Conservation (phyloP, 2,113 vertebrate species). For the Scalopus aquaticus region DNA sequence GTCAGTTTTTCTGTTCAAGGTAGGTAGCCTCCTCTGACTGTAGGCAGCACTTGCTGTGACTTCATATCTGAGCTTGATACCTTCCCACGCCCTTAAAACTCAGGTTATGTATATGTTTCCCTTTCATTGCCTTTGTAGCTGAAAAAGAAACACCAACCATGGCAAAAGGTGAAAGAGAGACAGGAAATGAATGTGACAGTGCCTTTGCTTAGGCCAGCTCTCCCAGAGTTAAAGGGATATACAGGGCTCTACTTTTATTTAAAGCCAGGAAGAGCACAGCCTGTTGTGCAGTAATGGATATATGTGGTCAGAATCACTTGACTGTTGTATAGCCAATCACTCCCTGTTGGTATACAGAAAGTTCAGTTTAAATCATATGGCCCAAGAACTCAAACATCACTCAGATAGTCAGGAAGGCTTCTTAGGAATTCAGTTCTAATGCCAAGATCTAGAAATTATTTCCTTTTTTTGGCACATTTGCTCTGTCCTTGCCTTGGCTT, state of each 20-base stretch:
- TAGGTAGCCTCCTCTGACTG: neutral
- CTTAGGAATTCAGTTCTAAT: neutral
- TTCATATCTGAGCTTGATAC: neutral
- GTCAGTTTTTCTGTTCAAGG: slow-evolving; percentile 15
- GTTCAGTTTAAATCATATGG: neutral
- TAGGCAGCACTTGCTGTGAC: neutral
- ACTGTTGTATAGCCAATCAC: neutral
- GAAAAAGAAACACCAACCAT: neutral
- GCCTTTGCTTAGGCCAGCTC: neutral
- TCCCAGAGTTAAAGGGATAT: neutral
- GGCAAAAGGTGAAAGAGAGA: neutral
- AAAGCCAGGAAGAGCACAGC: neutral
- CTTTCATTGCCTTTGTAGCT: neutral
- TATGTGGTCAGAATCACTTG: neutral
- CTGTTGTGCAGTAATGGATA: neutral
- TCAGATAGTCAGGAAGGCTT: neutral
- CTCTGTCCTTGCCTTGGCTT: neutral
- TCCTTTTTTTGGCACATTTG: neutral
- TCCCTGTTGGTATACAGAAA: neutral
- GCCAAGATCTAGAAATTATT: neutral
- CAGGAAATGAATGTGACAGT: neutral
- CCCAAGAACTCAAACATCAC: neutral
- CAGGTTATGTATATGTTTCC: neutral
- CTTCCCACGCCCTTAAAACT: neutral
- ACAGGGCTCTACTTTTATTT: neutral